Evolutionary conservation across 2,113 vertebrate genomes (phyloP).

Genomic region (Suncus etruscus): DNA sequence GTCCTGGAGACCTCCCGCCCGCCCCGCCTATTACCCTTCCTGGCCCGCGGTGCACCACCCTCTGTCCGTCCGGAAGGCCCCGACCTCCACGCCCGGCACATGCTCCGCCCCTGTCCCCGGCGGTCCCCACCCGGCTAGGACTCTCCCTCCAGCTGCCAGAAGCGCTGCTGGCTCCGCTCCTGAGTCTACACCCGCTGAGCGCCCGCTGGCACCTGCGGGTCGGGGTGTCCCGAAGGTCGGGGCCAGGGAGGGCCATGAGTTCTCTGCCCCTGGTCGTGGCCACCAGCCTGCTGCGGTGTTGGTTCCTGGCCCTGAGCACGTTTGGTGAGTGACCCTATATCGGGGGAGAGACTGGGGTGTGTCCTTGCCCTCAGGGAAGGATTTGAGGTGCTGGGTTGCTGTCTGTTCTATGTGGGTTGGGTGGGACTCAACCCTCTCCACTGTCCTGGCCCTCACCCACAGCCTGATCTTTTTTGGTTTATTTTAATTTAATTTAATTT

Average conservation of each 20-base stretch:
- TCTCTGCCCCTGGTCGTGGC: neutral
- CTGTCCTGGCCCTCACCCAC: too few species aligned
- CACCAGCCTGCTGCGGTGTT: constrained; percentile 47
- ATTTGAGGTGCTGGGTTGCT: neutral
- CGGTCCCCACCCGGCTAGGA: constrained; percentile 67
- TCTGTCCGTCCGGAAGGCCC: constrained; percentile 16
- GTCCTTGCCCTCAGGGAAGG: neutral
- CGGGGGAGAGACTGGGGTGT: neutral
- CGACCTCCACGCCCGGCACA: constrained; percentile 77
- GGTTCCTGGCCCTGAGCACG: constrained; percentile 74
- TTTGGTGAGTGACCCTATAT: constrained; percentile 75
- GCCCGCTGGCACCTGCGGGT: neutral
- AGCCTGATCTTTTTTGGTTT: too few species aligned
- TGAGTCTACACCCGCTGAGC: constrained; percentile 10
- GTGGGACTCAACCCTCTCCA: neutral
- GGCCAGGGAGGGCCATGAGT: constrained; percentile 69
- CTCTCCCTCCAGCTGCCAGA: constrained; percentile 45
- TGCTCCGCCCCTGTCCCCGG: constrained; percentile 73
- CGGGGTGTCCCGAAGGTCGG: too few species aligned
- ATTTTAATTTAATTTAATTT: too few species aligned
- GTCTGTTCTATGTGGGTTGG: neutral
- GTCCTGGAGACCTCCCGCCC: too few species aligned
- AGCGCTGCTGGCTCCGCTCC: too few species aligned
- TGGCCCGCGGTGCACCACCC: neutral
- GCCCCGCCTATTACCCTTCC: neutral